These are phyloP conservation scores for Typhlomys cinereus DNA, from an alignment of 2,113 vertebrate genomes.

Conservation along the genomic window DNA sequence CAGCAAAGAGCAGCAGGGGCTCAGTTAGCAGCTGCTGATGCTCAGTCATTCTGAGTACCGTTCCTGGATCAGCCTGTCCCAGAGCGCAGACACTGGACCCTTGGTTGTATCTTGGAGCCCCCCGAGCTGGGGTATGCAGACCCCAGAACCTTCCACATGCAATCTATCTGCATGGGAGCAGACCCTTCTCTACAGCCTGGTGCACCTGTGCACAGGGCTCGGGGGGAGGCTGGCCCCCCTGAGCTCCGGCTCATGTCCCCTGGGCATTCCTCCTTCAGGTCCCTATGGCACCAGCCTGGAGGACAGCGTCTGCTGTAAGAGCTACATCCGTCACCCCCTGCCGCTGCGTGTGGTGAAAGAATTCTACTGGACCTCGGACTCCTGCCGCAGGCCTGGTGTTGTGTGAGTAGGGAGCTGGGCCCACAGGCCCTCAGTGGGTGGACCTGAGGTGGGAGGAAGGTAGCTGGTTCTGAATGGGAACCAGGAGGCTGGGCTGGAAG, in stretches of 20 bases:
- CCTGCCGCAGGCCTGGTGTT: slow-evolving; percentile 63
- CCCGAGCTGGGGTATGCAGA: no score
- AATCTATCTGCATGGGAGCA: neutral
- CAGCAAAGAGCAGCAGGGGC: neutral
- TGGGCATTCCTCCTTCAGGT: neutral
- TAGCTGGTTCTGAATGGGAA: neutral
- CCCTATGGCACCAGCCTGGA: slow-evolving; percentile 69
- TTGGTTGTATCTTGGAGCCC: neutral
- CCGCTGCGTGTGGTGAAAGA: neutral
- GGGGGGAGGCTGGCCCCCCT: neutral
- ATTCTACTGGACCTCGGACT: slow-evolving; percentile 51
- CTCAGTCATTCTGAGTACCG: neutral
- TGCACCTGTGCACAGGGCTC: neutral
- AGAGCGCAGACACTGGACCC: neutral
- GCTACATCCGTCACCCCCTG: neutral
- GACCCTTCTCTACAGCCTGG: neutral
- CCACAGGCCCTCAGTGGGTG: neutral
- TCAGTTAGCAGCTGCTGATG: neutral
- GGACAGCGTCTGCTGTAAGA: slow-evolving; percentile 67
- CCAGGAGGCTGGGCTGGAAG: neutral
- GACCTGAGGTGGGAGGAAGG: neutral
- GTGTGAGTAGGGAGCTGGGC: slow-evolving; percentile 69
- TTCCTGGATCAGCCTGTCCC: neutral
- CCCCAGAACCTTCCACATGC: neutral
- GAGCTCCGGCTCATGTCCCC: neutral